These are phyloP conservation scores for Neodiprion pinetum DNA, from an alignment of 1,140 invertebrate genomes.

Conservation along the genomic window DNA sequence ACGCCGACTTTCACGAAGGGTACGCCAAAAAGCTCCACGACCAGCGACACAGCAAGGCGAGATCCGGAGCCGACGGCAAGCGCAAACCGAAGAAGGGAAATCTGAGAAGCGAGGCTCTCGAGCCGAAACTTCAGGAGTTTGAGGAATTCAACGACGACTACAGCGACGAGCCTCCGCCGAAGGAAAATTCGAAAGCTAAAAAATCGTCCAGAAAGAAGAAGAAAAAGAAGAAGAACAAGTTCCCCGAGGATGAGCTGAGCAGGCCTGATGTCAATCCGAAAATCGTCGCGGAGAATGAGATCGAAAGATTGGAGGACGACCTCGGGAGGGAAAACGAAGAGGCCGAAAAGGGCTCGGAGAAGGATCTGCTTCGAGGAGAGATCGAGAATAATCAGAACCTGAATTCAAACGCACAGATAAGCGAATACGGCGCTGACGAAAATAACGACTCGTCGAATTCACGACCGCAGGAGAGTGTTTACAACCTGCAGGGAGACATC, in stretches of 20 bases:
- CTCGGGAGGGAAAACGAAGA: conserved; percentile 39
- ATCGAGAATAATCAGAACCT: not conserved
- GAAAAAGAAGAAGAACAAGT: conserved; percentile 10
- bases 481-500: not conserved
- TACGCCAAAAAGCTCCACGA: conserved; percentile 48
- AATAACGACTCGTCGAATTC: conserved; percentile 13
- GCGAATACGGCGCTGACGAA: not conserved
- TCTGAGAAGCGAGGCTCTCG: not conserved
- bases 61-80: not conserved
- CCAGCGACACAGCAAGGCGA: conserved; percentile 13
- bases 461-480: not conserved
- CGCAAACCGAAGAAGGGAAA: not conserved
- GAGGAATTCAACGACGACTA: conserved; percentile 33
- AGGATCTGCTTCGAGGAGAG: not conserved
- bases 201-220: not conserved
- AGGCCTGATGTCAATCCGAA: conserved; percentile 36
- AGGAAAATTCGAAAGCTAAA: not conserved
- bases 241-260: not conserved
- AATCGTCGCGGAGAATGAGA: conserved; percentile 35
- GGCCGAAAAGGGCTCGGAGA: conserved; percentile 33
- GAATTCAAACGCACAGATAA: no score
- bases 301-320: conserved; percentile 45
- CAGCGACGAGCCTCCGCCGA: conserved; percentile 14
- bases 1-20: conserved; percentile 64
- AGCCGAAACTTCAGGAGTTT: conserved; percentile 13